Base-by-base conservation (phyloP, 2,797 vertebrate species). In the Enteromius treurensis region DNA sequence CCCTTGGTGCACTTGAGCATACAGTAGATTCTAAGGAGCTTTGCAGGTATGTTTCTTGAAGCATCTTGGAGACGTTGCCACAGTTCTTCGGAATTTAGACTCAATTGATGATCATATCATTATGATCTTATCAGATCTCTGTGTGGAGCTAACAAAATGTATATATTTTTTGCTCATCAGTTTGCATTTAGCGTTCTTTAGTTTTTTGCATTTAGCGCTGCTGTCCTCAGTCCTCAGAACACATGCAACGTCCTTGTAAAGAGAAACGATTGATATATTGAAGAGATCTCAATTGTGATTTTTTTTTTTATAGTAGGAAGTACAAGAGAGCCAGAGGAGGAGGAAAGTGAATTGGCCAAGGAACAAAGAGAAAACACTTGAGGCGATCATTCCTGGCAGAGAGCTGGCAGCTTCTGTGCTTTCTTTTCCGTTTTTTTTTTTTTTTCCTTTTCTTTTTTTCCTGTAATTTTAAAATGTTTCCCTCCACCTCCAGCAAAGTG, bases 391-490 rank as follows among this genome's bases (percentile, higher is more conserved):
- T 96, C 93, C 95, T 96, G 95, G 94, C 95, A 95, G 94, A 93
- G 92, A 90, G 92, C 93, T 93, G 91, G 95, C 92, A 94, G 95
- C 94, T 96, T 93, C 90, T 92, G 92, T 94, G 94, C 73, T 83
- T 68, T 82, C 94, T 93, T 94, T 94, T 40, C 40, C 34, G 2
- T 23, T 71, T 71, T 77, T 79, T 49, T 26, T 26, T 26, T 26
- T 26, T 26, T 26, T 26, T 73, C 7, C 26, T 58, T 60, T 81
- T 77, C 55, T 85, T 88, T 86, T 90, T 89, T 84, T 89, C 87
- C 87, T 96, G 94, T 96, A 95, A 97, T 98, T 97, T 98, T 95
- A 97, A 97, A 97, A 96, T 97, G 96, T 97, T 97, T 97, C 95
- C 95, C 95, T 96, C 95, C 95, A 96, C 96, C 96, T 97, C 95